phyloP scores from a whole-genome alignment of 1,140 invertebrate genomes.

The Cherax destructor region DNA sequence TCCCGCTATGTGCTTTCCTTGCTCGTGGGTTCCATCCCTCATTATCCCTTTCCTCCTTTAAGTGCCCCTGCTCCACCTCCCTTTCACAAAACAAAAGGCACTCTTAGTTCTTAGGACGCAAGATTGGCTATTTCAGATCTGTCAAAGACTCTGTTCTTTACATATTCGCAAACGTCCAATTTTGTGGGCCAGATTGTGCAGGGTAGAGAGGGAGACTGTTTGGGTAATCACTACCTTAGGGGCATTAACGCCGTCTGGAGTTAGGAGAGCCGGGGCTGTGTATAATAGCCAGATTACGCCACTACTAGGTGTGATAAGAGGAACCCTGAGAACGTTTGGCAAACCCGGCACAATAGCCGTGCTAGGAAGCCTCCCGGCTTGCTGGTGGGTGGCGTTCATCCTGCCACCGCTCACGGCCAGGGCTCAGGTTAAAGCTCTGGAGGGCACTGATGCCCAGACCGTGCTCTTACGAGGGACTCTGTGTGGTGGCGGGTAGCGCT shows the following conservation, averaged over 20 bases:
- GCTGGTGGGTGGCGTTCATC: background rate
- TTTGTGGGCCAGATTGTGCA: background rate
- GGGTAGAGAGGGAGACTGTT: background rate
- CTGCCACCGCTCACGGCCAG: conserved; percentile 22
- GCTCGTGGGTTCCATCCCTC: background rate
- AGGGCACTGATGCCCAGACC: conserved; percentile 45
- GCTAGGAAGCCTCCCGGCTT: background rate
- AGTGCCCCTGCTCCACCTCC: too few relatives aligned
- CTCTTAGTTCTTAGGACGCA: background rate
- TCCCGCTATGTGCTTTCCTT: background rate
- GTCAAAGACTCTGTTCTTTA: background rate
- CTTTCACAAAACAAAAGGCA: background rate
- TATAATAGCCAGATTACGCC: background rate
- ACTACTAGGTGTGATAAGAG: conserved; percentile 47
- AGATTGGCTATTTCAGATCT: background rate
- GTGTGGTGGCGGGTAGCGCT: conserved; percentile 71
- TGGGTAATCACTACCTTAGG: too few relatives aligned
- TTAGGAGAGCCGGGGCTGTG: conserved; percentile 17
- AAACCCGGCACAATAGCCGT: conserved; percentile 15
- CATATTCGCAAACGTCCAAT: background rate
- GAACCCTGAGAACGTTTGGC: conserved; percentile 48
- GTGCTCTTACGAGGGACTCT: conserved; percentile 67
- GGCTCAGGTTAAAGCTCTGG: conserved; percentile 56
- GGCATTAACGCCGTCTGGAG: background rate
- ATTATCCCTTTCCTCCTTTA: too few relatives aligned